Evolutionary conservation across 2,797 vertebrate species (phyloP).

Genomic region (Columba guinea): DNA sequence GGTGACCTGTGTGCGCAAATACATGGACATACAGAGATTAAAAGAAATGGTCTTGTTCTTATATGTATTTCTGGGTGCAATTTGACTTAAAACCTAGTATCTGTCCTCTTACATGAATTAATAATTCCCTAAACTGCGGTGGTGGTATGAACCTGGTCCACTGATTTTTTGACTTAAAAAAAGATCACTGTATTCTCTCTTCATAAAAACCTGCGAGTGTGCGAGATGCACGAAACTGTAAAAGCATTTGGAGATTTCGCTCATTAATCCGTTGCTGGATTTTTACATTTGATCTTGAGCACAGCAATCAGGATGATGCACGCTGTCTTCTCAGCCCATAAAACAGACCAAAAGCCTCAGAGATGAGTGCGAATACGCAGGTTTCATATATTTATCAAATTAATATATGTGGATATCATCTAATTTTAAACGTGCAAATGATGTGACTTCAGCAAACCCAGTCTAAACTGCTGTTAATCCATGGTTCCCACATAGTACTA

Average conservation of each 20-base stretch:
- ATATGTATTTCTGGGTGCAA: not conserved
- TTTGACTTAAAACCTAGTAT: not conserved
- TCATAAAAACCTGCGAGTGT: not conserved
- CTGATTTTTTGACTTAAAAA: not conserved
- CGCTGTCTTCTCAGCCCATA: not conserved
- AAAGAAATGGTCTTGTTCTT: not conserved
- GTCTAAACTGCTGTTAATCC: not conserved
- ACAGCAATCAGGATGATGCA: not conserved
- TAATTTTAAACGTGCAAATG: not conserved
- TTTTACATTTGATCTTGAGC: not conserved
- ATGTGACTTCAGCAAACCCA: not conserved
- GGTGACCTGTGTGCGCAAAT: too few relatives aligned
- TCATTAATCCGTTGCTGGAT: not conserved
- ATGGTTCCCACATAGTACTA: not conserved
- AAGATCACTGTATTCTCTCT: not conserved
- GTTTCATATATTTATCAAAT: not conserved
- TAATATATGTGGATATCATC: not conserved
- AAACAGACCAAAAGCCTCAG: not conserved
- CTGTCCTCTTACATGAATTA: conserved; percentile 2
- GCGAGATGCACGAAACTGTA: not conserved
- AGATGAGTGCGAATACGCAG: not conserved
- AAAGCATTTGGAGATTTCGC: not conserved
- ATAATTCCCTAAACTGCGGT: not conserved
- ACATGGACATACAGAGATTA: not conserved
- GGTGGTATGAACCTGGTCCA: not conserved